phyloP scores from a whole-genome alignment of 2,888 invertebrate genomes.

The Trachelus iudaicus region DNA sequence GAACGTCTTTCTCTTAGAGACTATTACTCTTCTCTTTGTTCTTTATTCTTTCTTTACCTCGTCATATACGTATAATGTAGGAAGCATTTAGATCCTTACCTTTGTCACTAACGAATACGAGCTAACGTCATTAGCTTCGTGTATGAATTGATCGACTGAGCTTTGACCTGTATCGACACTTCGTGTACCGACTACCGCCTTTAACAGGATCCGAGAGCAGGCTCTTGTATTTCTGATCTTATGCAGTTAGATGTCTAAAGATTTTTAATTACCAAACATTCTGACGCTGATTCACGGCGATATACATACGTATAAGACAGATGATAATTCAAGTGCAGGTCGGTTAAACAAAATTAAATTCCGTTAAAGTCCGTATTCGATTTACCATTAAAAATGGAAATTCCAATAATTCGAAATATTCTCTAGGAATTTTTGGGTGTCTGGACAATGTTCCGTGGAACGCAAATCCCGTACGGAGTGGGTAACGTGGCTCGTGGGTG shows the following conservation, averaged over 20 bases:
- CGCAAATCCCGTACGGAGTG: constrained; percentile 14
- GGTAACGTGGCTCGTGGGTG: constrained; percentile 26
- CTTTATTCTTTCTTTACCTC: background rate
- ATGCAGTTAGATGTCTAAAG: background rate
- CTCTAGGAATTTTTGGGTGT: background rate
- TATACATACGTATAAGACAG: background rate
- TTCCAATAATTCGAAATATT: background rate
- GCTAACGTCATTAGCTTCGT: background rate
- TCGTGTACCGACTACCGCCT: background rate
- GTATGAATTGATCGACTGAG: background rate
- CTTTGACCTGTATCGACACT: background rate
- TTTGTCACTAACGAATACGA: background rate
- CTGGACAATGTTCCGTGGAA: constrained; percentile 9
- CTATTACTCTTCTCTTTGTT: too few species aligned
- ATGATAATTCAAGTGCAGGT: background rate
- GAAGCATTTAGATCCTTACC: background rate
- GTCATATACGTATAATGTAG: background rate
- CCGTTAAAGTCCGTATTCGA: background rate
- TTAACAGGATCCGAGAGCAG: background rate
- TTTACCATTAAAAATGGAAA: background rate
- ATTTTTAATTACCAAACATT: background rate
- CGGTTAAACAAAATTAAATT: background rate
- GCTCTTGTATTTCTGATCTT: too few species aligned
- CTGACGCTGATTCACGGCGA: background rate
- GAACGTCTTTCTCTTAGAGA: background rate